Conservation (phyloP, 1,140 invertebrate species). For the Drosophila prosaltans region DNA sequence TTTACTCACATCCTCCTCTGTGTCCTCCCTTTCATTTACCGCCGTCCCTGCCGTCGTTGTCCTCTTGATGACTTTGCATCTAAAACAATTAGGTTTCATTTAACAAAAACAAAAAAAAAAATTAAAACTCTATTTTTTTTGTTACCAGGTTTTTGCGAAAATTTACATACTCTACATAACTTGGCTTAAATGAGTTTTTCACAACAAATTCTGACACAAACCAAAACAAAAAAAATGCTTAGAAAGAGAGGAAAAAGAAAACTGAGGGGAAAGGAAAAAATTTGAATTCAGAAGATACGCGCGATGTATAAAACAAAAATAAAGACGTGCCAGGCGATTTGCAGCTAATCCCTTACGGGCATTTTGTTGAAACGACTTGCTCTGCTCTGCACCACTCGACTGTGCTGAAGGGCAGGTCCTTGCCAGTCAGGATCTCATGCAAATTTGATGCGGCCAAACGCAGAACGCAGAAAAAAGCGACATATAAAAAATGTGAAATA, state of each 20-base stretch:
- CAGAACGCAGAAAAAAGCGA: conserved; percentile 58
- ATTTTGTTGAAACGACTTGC: conserved; percentile 62
- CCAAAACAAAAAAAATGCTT: conserved; percentile 17
- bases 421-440: conserved; percentile 59
- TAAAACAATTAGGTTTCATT: conserved; percentile 83
- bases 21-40: no score
- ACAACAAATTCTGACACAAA: conserved; percentile 74
- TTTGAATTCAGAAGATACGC: conserved; percentile 1
- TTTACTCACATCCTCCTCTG: conserved; percentile 11
- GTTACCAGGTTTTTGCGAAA: conserved; percentile 55
- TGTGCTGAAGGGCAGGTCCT: not conserved
- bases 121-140: not conserved
- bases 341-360: conserved; percentile 83
- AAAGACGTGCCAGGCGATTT: conserved; percentile 65
- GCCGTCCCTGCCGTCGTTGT: not conserved
- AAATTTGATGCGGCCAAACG: conserved; percentile 64
- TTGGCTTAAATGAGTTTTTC: conserved; percentile 82
- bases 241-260: no score
- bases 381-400: not conserved
- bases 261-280: not conserved
- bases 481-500: conserved; percentile 79
- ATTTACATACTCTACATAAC: conserved; percentile 81
- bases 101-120: conserved; percentile 51
- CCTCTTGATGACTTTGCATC: conserved; percentile 76
- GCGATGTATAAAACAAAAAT: conserved; percentile 11